These are phyloP conservation scores for Puntigrus tetrazona DNA, from an alignment of 2,113 vertebrate species.

Conservation along the genomic window DNA sequence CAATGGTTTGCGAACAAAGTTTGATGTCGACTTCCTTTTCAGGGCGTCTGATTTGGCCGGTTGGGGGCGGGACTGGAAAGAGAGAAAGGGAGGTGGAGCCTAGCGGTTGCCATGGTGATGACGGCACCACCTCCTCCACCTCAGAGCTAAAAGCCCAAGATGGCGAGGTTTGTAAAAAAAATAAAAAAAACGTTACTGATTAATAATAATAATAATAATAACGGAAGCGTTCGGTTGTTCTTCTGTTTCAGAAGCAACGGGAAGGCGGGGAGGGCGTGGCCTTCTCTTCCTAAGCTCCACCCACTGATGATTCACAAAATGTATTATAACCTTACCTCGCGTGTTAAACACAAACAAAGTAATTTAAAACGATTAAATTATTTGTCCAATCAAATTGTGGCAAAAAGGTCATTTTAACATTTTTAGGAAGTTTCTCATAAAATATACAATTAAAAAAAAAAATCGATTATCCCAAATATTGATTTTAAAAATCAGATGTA, in stretches of 20 bases:
- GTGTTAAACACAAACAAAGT: not conserved
- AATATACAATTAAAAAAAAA: not conserved
- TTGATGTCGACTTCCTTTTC: not conserved
- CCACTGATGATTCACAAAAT: conserved; percentile 11
- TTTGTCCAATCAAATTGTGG: not conserved
- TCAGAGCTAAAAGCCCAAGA: conserved; percentile 47
- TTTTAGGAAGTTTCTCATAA: not conserved
- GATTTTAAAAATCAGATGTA: not conserved
- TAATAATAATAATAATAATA: not conserved
- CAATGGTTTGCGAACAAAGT: not conserved
- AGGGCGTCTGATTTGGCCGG: conserved; percentile 32
- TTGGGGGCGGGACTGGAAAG: conserved; percentile 29
- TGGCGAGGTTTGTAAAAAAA: conserved; percentile 47
- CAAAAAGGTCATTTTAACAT: not conserved
- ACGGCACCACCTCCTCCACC: not conserved
- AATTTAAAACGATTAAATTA: not conserved
- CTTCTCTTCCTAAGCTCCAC: conserved; percentile 26
- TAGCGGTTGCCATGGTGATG: conserved; percentile 12
- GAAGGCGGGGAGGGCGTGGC: conserved; percentile 29
- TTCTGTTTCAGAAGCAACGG: conserved; percentile 43
- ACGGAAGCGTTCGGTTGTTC: not conserved
- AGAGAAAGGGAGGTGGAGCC: conserved; percentile 51
- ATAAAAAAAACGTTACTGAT: too few species aligned
- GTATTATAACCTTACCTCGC: not conserved
- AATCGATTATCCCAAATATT: not conserved